phyloP scores from a whole-genome alignment of 2,113 vertebrate genomes.

The Ictalurus furcatus region DNA sequence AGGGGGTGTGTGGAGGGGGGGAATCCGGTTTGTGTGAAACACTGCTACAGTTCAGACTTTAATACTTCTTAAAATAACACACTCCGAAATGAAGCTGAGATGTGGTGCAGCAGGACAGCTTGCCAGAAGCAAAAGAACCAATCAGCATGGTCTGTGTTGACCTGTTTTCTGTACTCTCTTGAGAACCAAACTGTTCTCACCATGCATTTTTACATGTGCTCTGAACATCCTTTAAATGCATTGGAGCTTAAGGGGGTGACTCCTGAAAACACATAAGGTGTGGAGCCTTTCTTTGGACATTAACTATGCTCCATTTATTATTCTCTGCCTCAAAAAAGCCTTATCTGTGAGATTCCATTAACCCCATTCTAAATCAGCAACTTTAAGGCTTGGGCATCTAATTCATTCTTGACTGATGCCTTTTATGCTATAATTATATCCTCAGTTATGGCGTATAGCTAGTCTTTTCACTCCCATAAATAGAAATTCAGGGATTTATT shows the following conservation, averaged over 20 bases:
- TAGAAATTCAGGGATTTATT: slow-evolving; percentile 32
- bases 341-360: background rate
- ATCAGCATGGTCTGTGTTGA: slow-evolving; percentile 33
- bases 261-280: slow-evolving; percentile 32
- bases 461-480: slow-evolving; percentile 39
- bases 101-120: background rate
- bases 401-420: background rate
- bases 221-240: slow-evolving; percentile 41
- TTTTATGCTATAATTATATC: slow-evolving; percentile 46
- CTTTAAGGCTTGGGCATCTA: background rate
- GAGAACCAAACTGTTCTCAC: slow-evolving; percentile 9
- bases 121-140: slow-evolving; percentile 32
- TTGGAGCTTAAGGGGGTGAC: background rate
- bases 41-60: slow-evolving; percentile 26
- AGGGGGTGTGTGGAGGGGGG: slow-evolving; percentile 4
- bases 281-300: slow-evolving; percentile 40
- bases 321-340: background rate
- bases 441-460: slow-evolving; percentile 15
- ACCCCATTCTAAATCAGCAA: background rate
- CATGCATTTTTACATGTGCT: slow-evolving; percentile 19
- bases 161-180: slow-evolving; percentile 32
- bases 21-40: slow-evolving; percentile 28
- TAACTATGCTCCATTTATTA: slow-evolving; percentile 45
- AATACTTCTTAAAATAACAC: slow-evolving; percentile 26
- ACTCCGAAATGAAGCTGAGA: background rate